These are phyloP conservation scores for Charadrius vociferus DNA, from an alignment of 2,113 vertebrate species.

Conservation along the genomic window DNA sequence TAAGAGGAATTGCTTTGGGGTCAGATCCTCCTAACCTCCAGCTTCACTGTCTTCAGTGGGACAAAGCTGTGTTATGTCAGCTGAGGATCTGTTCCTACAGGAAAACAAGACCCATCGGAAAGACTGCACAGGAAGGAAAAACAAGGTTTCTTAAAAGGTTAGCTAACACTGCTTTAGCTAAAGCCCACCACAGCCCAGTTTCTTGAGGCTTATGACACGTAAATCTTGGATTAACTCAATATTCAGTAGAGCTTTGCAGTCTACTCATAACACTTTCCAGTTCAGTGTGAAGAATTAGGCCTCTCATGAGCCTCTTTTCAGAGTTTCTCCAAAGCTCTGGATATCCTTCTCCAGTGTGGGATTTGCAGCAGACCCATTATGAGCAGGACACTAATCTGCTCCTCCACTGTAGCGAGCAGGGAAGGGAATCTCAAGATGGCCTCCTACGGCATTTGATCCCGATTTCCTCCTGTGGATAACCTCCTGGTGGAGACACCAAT, in stretches of 20 bases:
- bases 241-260: conserved; percentile 48
- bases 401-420: not conserved
- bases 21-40: conserved; percentile 14
- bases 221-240: conserved; percentile 64
- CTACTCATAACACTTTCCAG: conserved; percentile 16
- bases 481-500: not conserved
- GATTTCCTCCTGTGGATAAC: not conserved
- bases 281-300: conserved; percentile 37
- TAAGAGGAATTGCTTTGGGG: not conserved
- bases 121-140: not conserved
- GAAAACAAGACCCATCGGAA: not conserved
- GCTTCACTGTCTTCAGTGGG: not conserved
- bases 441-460: not conserved
- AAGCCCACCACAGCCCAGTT: conserved; percentile 32
- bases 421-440: not conserved
- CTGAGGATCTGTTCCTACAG: conserved; percentile 1
- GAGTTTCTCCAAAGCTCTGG: conserved; percentile 46
- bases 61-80: not conserved
- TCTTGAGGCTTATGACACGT: conserved; percentile 22
- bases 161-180: conserved; percentile 62
- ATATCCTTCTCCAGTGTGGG: conserved; percentile 29
- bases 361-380: conserved; percentile 34
- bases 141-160: conserved; percentile 44
- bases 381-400: conserved; percentile 49
- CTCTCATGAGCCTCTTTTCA: conserved; percentile 56